Evolutionary conservation across 1,140 invertebrate genomes (phyloP).

Genomic region (Ceratosolen solmsi): DNA sequence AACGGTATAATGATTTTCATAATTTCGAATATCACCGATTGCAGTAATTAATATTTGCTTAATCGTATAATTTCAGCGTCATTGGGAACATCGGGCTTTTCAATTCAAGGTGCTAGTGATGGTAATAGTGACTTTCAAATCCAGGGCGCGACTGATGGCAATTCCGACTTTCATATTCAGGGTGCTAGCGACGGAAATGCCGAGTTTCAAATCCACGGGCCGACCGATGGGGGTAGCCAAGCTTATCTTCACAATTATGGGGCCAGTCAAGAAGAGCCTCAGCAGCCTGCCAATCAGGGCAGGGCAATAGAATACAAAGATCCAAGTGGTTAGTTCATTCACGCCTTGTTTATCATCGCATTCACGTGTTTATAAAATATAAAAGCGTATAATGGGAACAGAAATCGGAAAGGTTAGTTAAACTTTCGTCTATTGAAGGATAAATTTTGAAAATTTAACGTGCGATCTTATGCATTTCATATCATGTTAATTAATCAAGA

Average conservation of each 20-base stretch:
- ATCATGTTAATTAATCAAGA: too few relatives aligned
- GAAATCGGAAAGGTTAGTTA: too few relatives aligned
- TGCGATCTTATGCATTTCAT: too few relatives aligned
- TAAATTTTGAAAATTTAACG: too few relatives aligned
- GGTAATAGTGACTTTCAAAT: conserved; percentile 59
- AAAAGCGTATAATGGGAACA: too few relatives aligned
- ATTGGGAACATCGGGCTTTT: conserved; percentile 62
- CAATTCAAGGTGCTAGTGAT: conserved; percentile 64
- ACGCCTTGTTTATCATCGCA: not conserved
- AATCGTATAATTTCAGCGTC: conserved; percentile 58
- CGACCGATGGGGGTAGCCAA: conserved; percentile 59
- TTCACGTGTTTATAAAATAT: too few relatives aligned
- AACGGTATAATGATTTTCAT: too few relatives aligned
- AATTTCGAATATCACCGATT: not conserved
- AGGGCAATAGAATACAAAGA: conserved; percentile 67
- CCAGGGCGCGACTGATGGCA: conserved; percentile 55
- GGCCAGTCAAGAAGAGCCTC: conserved; percentile 51
- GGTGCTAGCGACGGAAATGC: conserved; percentile 66
- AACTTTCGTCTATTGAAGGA: too few relatives aligned
- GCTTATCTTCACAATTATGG: conserved; percentile 65
- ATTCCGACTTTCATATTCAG: conserved; percentile 61
- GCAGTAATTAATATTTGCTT: not conserved
- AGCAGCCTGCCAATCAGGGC: conserved; percentile 44
- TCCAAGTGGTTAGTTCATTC: conserved; percentile 62
- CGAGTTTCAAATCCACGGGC: conserved; percentile 67